Evolutionary conservation across 2,797 vertebrate species (phyloP), one percentile per base, ranked within the genome.

Genomic region (Malacoctenus gilli): DNA sequence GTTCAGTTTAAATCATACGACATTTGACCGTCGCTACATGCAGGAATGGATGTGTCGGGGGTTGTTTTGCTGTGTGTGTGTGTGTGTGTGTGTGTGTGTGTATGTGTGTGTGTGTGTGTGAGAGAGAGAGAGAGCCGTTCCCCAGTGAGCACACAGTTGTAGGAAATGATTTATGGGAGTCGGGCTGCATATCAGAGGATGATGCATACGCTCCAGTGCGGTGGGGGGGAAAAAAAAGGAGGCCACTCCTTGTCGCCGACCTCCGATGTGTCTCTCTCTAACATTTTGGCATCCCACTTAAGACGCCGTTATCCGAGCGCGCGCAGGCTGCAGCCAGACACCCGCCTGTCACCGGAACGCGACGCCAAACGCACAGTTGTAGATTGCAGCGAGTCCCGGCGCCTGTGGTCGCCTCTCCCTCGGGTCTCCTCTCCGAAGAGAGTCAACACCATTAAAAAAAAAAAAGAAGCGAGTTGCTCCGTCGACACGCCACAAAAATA

Each of bases 121-220:
- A 32, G 39, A 57, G 25, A 39, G 42, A 53, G 40, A 68, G 70
- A 67, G 55, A 66, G 59, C 43, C 51, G 35, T 59, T 76, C 76
- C 68, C 80, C 14, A 36, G 68, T 74, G 81, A 68, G 70, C 76
- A 69, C 42, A 70, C 47, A 34, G 54, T 53, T 69, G 67, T 21
- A n/a, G 35, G 11, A 48, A 48, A 85, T 89, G 85, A 89, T 89
- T 87, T 85, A 89, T 83, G 76, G 69, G 75, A 72, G 59, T 73
- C 70, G 70, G 54, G 68, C 54, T 49, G 63, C 64, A 68, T 68
- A 75, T 75, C 75, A 82, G 41, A 53, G n/a, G 57, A 34, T 66
- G 57, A 80, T 80, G 61, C 69, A 83, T 68, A 77, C 60, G 75
- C 79, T 72, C 49, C 50, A 42, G 18, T 13, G 6, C 20, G 36